These are phyloP conservation scores for Thera obeliscata DNA, from an alignment of 2,888 invertebrate genomes.

Conservation along the genomic window DNA sequence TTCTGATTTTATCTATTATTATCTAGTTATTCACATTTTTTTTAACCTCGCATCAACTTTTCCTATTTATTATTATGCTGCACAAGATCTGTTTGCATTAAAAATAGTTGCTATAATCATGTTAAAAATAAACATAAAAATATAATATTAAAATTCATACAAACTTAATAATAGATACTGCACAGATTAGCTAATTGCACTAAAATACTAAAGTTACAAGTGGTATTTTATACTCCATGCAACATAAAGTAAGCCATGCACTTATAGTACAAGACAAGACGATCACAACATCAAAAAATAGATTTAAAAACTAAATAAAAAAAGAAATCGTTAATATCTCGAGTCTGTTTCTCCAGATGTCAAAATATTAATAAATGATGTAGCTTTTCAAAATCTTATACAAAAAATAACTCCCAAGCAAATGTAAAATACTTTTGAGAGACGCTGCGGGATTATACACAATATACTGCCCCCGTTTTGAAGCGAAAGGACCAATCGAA, in stretches of 20 bases:
- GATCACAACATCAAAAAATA: conserved; percentile 39
- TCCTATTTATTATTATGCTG: conserved; percentile 12
- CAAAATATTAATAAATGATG: too few relatives aligned
- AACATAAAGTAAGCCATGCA: conserved; percentile 54
- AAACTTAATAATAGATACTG: conserved; percentile 21
- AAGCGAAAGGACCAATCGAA: too few relatives aligned
- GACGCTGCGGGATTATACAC: too few relatives aligned
- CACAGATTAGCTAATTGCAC: conserved; percentile 27
- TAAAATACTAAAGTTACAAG: conserved; percentile 21
- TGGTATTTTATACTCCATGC: conserved; percentile 49
- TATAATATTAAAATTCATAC: conserved; percentile 10
- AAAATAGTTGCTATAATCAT: conserved; percentile 4
- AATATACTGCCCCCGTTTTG: too few relatives aligned
- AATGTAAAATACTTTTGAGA: too few relatives aligned
- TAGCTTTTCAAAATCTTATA: too few relatives aligned
- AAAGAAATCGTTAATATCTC: too few relatives aligned
- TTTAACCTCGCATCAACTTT: neutral
- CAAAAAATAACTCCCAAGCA: too few relatives aligned
- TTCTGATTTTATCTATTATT: conserved; percentile 33
- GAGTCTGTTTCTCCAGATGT: too few relatives aligned
- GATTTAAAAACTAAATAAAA: neutral
- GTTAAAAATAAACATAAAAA: conserved; percentile 6
- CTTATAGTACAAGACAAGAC: conserved; percentile 49
- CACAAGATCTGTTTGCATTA: conserved; percentile 20
- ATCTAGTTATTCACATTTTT: conserved; percentile 37